A percentile compares a stretch with the other conserved stretches of the same genome.
Evolutionary conservation across 53 echinoderm and acorn worm genomes (phyloP).

Genomic region (Paelopatides confundens): DNA sequence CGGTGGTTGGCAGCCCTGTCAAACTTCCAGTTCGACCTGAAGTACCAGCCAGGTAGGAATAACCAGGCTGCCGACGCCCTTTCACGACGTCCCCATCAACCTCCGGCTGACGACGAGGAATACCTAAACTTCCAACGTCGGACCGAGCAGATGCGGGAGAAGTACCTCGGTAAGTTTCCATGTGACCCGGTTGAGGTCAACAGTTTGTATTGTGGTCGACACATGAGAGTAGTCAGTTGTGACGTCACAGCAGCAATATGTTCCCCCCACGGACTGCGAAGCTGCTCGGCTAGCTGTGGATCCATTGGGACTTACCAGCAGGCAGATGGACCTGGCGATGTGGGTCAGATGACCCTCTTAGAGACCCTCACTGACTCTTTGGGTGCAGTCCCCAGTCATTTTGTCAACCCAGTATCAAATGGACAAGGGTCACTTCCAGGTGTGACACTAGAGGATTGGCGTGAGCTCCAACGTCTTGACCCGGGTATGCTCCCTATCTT

Average conservation of each 20-base stretch:
- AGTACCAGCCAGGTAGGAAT: conserved; percentile 63
- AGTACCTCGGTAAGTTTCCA: background rate
- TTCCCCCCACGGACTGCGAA: background rate
- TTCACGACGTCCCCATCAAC: conserved; percentile 67
- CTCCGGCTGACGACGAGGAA: background rate
- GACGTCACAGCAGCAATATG: conserved; percentile 13
- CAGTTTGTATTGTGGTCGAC: background rate
- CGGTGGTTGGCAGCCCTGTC: conserved; percentile 68
- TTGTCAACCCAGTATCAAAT: background rate
- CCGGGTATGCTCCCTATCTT: conserved; percentile 22
- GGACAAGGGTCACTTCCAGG: conserved; percentile 45
- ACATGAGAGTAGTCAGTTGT: background rate
- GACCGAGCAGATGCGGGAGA: conserved; percentile 20
- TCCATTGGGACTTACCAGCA: background rate
- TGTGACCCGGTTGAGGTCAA: background rate
- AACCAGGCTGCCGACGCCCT: conserved; percentile 75
- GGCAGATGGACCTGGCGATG: background rate
- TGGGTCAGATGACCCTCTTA: background rate
- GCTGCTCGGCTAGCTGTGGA: background rate
- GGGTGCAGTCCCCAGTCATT: conserved; percentile 33
- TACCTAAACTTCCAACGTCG: conserved; percentile 2
- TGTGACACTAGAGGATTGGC: background rate
- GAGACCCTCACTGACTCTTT: conserved; percentile 54
- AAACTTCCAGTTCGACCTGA: conserved; percentile 61
- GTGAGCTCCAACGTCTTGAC: conserved; percentile 3